A percentile compares a stretch with the other conserved stretches of the same genome.
These are phyloP conservation scores for Chironomus striatipennis DNA, from an alignment of 1,140 invertebrate genomes.

Conservation along the genomic window DNA sequence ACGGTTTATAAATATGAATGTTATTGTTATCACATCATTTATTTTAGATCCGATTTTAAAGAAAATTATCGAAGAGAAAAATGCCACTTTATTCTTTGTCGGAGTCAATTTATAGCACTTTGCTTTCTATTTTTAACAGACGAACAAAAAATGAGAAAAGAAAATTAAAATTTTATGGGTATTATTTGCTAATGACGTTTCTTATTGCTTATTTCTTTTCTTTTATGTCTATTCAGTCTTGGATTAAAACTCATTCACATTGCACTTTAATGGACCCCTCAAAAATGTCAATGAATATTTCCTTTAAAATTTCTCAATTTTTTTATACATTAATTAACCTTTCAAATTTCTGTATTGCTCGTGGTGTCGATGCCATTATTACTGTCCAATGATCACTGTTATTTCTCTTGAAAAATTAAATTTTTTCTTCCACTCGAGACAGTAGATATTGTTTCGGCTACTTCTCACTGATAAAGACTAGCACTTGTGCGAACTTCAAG, in stretches of 20 bases:
- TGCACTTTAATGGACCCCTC: not conserved
- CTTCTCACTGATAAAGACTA: not conserved
- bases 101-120: conserved; percentile 11
- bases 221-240: not conserved
- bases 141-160: not conserved
- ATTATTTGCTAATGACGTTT: not conserved
- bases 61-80: not conserved
- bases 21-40: not conserved
- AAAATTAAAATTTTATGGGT: not conserved
- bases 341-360: not conserved
- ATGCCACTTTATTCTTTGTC: not conserved
- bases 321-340: not conserved
- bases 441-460: not conserved
- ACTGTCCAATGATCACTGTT: not conserved
- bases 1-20: not conserved
- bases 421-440: not conserved
- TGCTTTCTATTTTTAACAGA: conserved; percentile 19
- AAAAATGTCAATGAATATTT: not conserved
- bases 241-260: not conserved
- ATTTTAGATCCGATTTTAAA: not conserved
- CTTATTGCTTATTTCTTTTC: not conserved
- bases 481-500: not conserved
- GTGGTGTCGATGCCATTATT: not conserved
- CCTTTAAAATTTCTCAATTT: not conserved
- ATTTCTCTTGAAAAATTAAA: not conserved